Evolutionary conservation across 2,888 invertebrate genomes (phyloP).

Genomic region (Metallyticus violacea): DNA sequence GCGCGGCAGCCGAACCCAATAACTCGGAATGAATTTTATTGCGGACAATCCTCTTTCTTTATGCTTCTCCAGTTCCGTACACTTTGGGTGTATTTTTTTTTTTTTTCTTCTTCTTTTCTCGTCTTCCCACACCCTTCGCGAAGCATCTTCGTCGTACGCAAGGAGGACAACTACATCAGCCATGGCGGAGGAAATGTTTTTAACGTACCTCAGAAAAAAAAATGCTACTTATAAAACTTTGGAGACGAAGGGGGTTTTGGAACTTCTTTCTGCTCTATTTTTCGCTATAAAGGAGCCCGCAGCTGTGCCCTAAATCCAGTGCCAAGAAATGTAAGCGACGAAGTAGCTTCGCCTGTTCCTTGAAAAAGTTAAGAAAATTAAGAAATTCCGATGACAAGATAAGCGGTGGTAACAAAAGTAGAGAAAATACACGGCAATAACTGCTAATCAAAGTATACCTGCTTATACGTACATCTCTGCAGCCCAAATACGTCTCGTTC

Average conservation of each 20-base stretch:
- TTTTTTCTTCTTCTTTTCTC: not conserved
- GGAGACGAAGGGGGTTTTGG: not conserved
- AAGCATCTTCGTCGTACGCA: not conserved
- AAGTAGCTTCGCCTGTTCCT: not conserved
- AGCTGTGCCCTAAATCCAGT: not conserved
- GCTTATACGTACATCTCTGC: too few relatives aligned
- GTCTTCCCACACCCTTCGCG: not conserved
- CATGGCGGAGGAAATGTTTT: not conserved
- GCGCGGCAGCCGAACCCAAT: not conserved
- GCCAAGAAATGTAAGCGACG: not conserved
- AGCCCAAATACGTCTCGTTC: too few relatives aligned
- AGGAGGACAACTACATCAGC: not conserved
- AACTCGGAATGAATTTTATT: slow-evolving; percentile 7
- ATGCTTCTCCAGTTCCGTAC: not conserved
- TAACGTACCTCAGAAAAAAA: not conserved
- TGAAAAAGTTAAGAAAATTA: not conserved
- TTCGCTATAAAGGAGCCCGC: not conserved
- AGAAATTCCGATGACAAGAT: not conserved
- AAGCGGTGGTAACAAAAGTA: too few relatives aligned
- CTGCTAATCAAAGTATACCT: too few relatives aligned
- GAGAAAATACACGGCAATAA: too few relatives aligned
- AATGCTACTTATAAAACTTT: not conserved
- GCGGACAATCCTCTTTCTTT: not conserved
- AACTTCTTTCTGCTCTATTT: not conserved
- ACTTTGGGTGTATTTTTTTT: not conserved